Evolutionary conservation across 2,797 vertebrate species (phyloP).

Genomic region (Pangasius djambal): DNA sequence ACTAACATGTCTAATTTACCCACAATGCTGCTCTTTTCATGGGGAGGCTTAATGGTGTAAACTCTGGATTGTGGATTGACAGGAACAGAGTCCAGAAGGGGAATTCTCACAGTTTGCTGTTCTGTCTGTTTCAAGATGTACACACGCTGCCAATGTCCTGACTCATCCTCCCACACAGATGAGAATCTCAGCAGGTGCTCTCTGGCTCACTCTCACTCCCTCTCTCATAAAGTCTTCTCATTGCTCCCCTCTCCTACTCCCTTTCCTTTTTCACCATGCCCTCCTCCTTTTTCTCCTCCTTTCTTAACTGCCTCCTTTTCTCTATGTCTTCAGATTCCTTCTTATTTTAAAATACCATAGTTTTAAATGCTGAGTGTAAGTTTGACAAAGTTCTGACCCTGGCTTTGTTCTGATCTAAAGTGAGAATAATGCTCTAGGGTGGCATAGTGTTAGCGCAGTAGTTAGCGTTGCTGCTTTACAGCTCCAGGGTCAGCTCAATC

Average conservation of each 20-base stretch:
- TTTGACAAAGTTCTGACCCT: background rate
- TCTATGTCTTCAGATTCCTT: background rate
- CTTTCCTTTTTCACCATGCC: background rate
- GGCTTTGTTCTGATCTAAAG: background rate
- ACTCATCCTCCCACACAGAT: conserved; percentile 56
- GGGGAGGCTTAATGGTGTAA: background rate
- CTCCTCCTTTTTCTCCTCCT: background rate
- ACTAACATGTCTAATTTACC: background rate
- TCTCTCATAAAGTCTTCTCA: conserved; percentile 22
- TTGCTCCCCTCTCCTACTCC: background rate
- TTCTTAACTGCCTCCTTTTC: background rate
- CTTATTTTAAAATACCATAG: background rate
- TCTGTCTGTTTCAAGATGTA: conserved; percentile 49
- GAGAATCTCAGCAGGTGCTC: conserved; percentile 58
- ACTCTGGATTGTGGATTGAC: conserved; percentile 42
- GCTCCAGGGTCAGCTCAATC: background rate
- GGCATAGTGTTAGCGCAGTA: too few species aligned
- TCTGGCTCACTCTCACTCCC: conserved; percentile 36
- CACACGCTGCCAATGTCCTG: conserved; percentile 41
- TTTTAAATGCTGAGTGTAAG: background rate
- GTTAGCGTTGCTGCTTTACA: background rate
- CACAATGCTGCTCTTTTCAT: background rate
- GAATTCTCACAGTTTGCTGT: conserved; percentile 60
- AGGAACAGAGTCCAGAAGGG: conserved; percentile 55
- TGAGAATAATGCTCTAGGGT: background rate